These are phyloP conservation scores for Heliconius hermathena DNA, from an alignment of 1,140 invertebrate genomes.

Conservation along the genomic window DNA sequence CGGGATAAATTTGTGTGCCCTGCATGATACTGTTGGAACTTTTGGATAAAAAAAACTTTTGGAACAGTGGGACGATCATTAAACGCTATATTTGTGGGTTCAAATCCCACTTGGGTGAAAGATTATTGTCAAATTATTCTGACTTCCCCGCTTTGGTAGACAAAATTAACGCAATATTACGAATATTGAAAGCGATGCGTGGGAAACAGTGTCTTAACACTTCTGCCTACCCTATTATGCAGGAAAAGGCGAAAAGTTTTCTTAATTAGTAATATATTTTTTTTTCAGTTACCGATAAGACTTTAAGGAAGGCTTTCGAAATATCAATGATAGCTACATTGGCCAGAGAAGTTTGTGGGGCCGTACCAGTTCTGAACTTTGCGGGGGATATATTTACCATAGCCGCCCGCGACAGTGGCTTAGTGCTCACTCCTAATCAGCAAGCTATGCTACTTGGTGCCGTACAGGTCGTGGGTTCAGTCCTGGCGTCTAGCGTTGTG, in stretches of 20 bases:
- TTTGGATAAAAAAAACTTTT: too few relatives aligned
- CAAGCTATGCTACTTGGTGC: conserved; percentile 2
- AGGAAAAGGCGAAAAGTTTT: neutral
- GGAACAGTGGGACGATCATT: too few relatives aligned
- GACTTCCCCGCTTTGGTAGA: neutral
- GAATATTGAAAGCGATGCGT: too few relatives aligned
- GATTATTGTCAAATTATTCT: neutral
- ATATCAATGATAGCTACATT: conserved; percentile 42
- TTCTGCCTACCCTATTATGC: too few relatives aligned
- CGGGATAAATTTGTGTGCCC: too few relatives aligned
- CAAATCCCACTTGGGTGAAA: too few relatives aligned
- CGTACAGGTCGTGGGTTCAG: neutral
- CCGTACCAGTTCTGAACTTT: neutral
- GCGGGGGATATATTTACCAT: neutral
- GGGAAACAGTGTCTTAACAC: too few relatives aligned
- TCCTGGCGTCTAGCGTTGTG: neutral
- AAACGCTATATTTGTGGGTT: too few relatives aligned
- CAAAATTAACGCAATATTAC: too few relatives aligned
- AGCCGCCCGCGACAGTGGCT: neutral
- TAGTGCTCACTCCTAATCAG: neutral
- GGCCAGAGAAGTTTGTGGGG: conserved; percentile 42
- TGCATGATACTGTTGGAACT: too few relatives aligned
- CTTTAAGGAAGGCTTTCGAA: conserved; percentile 41
- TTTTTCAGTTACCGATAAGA: conserved; percentile 42
- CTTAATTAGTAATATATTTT: neutral